A percentile compares a stretch with the other conserved stretches of the same genome.
Evolutionary conservation across 2,113 vertebrate species (phyloP).

Genomic region (Bothrops jararaca): DNA sequence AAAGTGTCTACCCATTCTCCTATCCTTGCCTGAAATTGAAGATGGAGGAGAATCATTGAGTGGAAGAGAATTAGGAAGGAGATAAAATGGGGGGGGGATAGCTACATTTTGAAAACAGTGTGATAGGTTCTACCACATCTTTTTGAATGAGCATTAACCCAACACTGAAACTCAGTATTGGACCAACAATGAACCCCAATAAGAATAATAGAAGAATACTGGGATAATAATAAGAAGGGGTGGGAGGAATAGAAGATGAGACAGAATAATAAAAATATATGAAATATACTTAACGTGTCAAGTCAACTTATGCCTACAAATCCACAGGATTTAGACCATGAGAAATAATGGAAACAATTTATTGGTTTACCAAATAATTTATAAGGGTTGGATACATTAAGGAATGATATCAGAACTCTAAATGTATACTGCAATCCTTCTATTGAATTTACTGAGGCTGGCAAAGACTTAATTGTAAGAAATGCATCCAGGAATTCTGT

Average conservation of each 20-base stretch:
- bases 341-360: slow-evolving; percentile 7
- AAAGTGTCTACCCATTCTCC: background rate
- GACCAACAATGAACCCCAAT: background rate
- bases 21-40: background rate
- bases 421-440: slow-evolving; percentile 2
- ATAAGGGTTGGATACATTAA: slow-evolving; percentile 20
- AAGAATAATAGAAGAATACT: background rate
- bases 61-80: background rate
- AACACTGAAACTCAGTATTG: background rate
- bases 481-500: background rate
- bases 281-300: background rate
- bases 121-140: background rate
- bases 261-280: background rate
- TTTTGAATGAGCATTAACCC: background rate
- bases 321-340: background rate
- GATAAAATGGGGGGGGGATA: background rate
- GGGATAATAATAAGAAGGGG: background rate
- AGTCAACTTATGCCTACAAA: background rate
- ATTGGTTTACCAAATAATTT: slow-evolving; percentile 4
- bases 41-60: background rate
- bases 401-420: background rate
- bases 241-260: background rate
- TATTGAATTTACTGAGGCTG: background rate
- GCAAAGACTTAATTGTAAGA: background rate
- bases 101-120: background rate